Evolutionary conservation across 2,797 vertebrate species (phyloP).

Genomic region (Spondyliosoma cantharus): DNA sequence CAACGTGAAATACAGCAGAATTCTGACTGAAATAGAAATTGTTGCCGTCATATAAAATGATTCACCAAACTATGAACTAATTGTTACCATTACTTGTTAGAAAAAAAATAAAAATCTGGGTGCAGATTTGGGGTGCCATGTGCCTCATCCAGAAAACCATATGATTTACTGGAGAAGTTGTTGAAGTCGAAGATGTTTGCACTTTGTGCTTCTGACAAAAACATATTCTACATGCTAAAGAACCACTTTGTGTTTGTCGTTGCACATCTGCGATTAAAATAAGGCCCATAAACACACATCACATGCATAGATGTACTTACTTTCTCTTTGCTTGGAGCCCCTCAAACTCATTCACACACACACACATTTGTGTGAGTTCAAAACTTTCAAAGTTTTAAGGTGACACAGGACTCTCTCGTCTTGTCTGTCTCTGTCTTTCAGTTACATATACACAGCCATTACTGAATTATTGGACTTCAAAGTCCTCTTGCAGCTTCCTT

Average conservation of each 20-base stretch:
- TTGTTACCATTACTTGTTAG: not conserved
- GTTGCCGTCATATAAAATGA: not conserved
- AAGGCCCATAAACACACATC: not conserved
- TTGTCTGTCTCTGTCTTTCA: slow-evolving; percentile 18
- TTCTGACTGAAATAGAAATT: not conserved
- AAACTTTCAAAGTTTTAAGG: too few species aligned
- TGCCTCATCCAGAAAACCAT: not conserved
- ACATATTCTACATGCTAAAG: not conserved
- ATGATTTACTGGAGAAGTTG: not conserved
- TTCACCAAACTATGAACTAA: not conserved
- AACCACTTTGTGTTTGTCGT: slow-evolving; percentile 14
- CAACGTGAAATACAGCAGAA: not conserved
- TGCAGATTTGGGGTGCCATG: not conserved
- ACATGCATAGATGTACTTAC: not conserved
- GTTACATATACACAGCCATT: slow-evolving; percentile 19
- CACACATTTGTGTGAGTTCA: too few species aligned
- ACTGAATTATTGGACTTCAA: slow-evolving; percentile 59
- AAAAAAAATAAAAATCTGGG: not conserved
- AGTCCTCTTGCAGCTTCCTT: slow-evolving; percentile 56
- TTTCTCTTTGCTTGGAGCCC: not conserved
- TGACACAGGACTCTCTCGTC: slow-evolving; percentile 2
- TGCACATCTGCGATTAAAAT: slow-evolving; percentile 2
- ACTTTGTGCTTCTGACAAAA: slow-evolving; percentile 12
- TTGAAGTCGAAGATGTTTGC: too few species aligned
- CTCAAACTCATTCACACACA: not conserved